Conservation (phyloP, 2,113 vertebrate genomes). For the Pavo muticus region DNA sequence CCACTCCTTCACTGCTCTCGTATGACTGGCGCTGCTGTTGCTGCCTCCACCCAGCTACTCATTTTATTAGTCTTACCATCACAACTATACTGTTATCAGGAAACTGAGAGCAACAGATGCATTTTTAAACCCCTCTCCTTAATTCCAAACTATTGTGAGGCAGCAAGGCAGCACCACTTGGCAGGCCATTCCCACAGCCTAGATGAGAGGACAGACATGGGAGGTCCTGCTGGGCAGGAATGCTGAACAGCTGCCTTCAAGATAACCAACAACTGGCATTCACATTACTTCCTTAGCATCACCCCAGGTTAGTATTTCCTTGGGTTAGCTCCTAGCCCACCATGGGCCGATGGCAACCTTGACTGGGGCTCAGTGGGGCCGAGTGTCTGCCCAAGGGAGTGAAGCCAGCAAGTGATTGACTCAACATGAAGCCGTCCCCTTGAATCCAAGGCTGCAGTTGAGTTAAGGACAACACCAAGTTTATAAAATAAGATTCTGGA, state of each 20-base stretch:
- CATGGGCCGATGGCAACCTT: fast-evolving
- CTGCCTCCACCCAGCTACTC: not conserved
- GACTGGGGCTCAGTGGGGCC: fast-evolving
- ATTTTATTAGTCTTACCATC: not conserved
- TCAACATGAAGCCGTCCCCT: not conserved
- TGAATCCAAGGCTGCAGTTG: constrained; percentile 22
- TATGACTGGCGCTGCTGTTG: fast-evolving
- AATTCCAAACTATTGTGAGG: not conserved
- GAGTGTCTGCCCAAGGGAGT: not conserved
- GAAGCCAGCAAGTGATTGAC: not conserved
- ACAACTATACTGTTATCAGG: not conserved
- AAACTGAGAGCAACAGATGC: not conserved
- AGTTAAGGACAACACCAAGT: constrained; percentile 30
- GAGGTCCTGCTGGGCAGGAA: not conserved
- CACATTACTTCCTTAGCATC: not conserved
- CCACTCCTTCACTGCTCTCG: fast-evolving
- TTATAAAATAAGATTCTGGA: constrained; percentile 50
- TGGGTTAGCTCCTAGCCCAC: not conserved
- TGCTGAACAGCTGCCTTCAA: fast-evolving
- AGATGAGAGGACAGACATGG: not conserved
- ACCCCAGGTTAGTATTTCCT: not conserved
- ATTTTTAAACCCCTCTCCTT: not conserved
- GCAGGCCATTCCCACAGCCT: not conserved
- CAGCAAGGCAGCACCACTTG: not conserved
- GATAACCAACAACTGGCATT: not conserved